phyloP scores from a whole-genome alignment of 35 echinoderm and acorn worm genomes.

The Lytechinus variegatus region DNA sequence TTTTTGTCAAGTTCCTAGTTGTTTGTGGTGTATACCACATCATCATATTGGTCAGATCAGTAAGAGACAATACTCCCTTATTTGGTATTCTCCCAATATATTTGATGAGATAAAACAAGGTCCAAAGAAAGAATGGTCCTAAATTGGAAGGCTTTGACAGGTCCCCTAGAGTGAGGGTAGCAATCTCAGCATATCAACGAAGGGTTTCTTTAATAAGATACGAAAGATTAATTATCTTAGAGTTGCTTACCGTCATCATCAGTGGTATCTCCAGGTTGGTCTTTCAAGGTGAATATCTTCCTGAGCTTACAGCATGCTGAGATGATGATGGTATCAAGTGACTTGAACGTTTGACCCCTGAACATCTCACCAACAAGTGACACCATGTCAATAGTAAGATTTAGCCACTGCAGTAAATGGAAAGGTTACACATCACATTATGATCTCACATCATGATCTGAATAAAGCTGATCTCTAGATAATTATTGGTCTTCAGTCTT shows the following conservation, averaged over 20 bases:
- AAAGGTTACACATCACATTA: no score
- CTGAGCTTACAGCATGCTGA: slow-evolving; percentile 85
- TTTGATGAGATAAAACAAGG: no score
- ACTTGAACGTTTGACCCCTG: slow-evolving; percentile 91
- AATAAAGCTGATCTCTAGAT: no score
- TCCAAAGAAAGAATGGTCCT: no score
- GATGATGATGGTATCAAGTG: slow-evolving; percentile 81
- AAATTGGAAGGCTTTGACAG: no score
- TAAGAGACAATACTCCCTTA: no score
- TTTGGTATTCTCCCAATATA: no score
- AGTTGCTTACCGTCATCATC: slow-evolving; percentile 94
- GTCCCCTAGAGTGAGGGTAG: not conserved
- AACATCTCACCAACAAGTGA: slow-evolving; percentile 89
- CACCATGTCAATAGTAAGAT: slow-evolving; percentile 88
- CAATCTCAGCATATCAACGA: not conserved
- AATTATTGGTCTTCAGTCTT: no score
- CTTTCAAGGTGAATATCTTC: slow-evolving; percentile 93
- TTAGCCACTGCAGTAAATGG: slow-evolving; percentile 77
- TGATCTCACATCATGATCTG: no score
- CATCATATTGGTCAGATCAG: no score
- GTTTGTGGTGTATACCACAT: no score
- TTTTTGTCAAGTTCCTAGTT: no score
- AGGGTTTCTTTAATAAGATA: not conserved
- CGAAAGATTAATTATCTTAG: not conserved
- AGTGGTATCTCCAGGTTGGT: slow-evolving; percentile 85